phyloP scores from a whole-genome alignment of 2,797 vertebrate genomes.

The Hemitrygon akajei region DNA sequence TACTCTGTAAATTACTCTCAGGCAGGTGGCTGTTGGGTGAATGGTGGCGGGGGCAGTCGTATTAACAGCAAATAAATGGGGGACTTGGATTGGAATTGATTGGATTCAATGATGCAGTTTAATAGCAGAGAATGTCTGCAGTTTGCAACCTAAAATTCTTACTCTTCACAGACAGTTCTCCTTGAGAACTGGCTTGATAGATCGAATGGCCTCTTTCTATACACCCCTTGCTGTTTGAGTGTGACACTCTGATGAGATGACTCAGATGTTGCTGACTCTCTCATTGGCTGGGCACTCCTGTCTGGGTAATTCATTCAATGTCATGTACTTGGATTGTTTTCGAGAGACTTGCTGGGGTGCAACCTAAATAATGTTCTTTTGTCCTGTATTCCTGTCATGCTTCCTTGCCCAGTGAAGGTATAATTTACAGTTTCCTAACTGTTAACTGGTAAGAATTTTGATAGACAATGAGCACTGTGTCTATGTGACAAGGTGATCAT shows the following conservation, averaged over 20 bases:
- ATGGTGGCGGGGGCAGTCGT: no score
- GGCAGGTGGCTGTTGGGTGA: no score
- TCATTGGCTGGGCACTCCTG: background rate
- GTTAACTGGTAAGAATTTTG: conserved; percentile 21
- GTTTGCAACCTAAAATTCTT: no score
- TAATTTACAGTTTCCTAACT: conserved; percentile 16
- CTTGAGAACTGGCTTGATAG: no score
- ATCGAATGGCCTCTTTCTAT: no score
- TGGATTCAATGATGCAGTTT: no score
- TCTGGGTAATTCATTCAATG: background rate
- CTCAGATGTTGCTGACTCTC: no score
- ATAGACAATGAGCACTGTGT: conserved; percentile 31
- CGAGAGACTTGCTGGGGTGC: background rate
- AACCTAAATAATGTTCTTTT: conserved; percentile 16
- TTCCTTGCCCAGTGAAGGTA: background rate
- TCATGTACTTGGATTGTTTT: background rate
- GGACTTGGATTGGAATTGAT: no score
- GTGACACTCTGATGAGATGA: background rate
- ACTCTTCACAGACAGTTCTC: no score
- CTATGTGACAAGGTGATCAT: conserved; percentile 21
- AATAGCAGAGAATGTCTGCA: no score
- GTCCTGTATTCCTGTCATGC: conserved; percentile 8
- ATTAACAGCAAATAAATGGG: no score
- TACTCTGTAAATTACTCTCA: no score
- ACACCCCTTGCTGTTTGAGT: background rate